Conservation (phyloP, 2,888 invertebrate genomes). For the Sinohyriopsis cumingii region DNA sequence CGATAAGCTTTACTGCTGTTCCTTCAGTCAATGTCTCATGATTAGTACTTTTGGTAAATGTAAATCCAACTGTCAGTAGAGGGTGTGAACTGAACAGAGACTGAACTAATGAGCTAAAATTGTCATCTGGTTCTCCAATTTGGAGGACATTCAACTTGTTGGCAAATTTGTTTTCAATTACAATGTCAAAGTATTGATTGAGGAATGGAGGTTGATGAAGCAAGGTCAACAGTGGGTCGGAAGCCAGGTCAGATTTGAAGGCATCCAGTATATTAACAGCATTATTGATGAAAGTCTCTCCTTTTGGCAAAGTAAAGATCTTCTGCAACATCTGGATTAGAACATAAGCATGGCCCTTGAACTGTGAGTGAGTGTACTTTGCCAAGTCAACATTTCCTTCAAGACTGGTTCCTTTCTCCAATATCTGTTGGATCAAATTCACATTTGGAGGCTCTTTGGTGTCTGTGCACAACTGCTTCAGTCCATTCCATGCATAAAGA, state of each 20-base stretch:
- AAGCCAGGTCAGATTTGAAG: conserved; percentile 32
- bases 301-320: conserved; percentile 21
- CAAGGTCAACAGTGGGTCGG: conserved; percentile 41
- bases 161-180: conserved; percentile 83
- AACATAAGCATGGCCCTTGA: conserved; percentile 11
- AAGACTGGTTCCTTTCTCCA: conserved; percentile 2
- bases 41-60: conserved; percentile 74
- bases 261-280: conserved; percentile 27
- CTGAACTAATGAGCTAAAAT: conserved; percentile 37
- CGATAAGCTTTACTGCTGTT: conserved; percentile 77
- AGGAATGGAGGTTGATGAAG: conserved; percentile 42
- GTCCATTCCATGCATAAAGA: neutral
- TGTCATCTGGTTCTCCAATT: conserved; percentile 71
- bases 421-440: conserved; percentile 5
- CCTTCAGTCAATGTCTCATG: conserved; percentile 76
- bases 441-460: conserved; percentile 4
- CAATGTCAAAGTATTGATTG: conserved; percentile 78
- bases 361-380: neutral
- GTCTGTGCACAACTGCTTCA: too few relatives aligned
- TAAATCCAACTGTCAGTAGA: conserved; percentile 77
- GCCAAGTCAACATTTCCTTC: conserved; percentile 4
- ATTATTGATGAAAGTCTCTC: conserved; percentile 27
- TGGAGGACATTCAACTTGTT: conserved; percentile 84
- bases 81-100: conserved; percentile 79
- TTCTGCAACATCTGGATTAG: conserved; percentile 31